Evolutionary conservation across 2,797 vertebrate genomes (phyloP), one percentile per base, ranked within the genome.

Genomic region (Tragelaphus oryx): DNA sequence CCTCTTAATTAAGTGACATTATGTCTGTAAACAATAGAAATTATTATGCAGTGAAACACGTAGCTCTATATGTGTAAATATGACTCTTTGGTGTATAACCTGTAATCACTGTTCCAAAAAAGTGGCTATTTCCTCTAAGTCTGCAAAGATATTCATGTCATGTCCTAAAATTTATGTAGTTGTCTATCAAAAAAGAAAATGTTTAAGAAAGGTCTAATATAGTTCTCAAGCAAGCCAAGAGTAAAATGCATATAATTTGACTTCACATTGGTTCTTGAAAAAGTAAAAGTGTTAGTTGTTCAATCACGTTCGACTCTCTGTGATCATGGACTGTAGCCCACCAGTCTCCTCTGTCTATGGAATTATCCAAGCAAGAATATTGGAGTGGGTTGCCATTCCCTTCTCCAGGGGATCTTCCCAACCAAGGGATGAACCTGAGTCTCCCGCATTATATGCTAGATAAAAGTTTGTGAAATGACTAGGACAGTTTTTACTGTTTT

Each of bases 91-190:
- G 18, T 30, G 3, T 74, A 59, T 37, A 91, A 81, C 62, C 30
- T 76, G 9, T 7, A 87, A 59, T 12, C 5, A n/a, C 4, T 22
- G 33, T 54, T 55, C 33, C 9, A 79, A 33, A 76, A 92, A 87
- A 90, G 37, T 4, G 48, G 55, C 26, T 81, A 59, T 74, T 65
- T 93, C 87, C 52, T 92, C 6, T 71, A 54, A 74, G 76, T 87
- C 10, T 84, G 10, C 9, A 48, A 79, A 65, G 46, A 74, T 28
- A 75, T 55, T 91, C 10, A 87, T 8, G 18, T 55, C 48, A 46
- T 8, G 1, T 41, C 2, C 20, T 46, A 65, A 65, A 24, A 74
- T 71, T 71, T 84, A 78, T 14, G 68, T 12, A 78, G 60, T 1
- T 59, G n/a, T 52, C 46, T n/a, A 60, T 52, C 28, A 88, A 52